A percentile compares a stretch with the other conserved stretches of the same genome.
Conservation (phyloP, 2,797 vertebrate species). For the Geotria australis region DNA sequence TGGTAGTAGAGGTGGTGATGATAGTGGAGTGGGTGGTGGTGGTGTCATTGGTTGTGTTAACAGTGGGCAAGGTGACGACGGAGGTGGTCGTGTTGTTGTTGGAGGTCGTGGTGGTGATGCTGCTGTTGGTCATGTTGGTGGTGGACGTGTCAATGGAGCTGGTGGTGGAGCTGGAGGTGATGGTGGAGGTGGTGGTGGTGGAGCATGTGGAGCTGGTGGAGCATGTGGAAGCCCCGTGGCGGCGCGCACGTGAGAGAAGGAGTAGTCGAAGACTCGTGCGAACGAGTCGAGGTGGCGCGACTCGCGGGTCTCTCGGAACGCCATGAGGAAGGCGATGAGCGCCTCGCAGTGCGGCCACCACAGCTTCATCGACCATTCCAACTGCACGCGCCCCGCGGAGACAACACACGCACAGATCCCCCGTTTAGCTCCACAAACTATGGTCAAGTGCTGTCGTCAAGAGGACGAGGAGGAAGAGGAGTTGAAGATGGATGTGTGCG, state of each 20-base stretch:
- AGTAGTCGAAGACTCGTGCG: slow-evolving; percentile 27
- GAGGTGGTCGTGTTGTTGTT: background rate
- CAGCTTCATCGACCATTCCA: slow-evolving; percentile 71
- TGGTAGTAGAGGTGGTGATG: no score
- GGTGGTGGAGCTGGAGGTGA: background rate
- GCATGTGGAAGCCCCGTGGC: background rate
- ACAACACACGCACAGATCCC: no score
- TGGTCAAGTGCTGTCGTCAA: no score
- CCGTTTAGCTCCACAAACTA: no score
- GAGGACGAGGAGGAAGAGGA: no score
- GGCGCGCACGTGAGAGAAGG: slow-evolving; percentile 23
- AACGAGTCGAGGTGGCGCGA: slow-evolving; percentile 20
- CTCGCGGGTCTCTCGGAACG: slow-evolving; percentile 20
- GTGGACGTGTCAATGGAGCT: background rate
- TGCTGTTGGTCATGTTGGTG: background rate
- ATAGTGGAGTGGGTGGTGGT: no score
- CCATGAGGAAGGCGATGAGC: slow-evolving; percentile 45
- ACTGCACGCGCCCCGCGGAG: slow-evolving; percentile 8
- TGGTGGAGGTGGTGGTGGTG: background rate
- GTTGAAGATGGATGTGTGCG: no score
- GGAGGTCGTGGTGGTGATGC: background rate
- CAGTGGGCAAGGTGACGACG: background rate
- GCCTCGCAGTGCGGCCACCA: slow-evolving; percentile 80
- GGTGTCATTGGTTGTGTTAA: no score
- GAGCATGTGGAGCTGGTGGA: background rate